These are phyloP conservation scores for Ciona savignyi DNA, from an alignment of 23 tunicate species.

Conservation along the genomic window DNA sequence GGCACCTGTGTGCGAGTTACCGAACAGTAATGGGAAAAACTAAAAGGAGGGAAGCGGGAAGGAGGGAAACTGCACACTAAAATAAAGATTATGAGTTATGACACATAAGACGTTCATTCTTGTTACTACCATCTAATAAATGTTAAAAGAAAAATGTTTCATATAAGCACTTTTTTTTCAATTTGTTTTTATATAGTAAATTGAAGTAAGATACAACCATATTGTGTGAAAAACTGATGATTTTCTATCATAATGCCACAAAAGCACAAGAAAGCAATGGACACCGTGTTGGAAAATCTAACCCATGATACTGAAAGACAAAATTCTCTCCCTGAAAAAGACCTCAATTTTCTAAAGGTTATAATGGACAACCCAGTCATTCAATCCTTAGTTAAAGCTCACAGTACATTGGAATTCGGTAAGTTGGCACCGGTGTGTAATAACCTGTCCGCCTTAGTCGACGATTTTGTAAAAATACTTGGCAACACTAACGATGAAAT, in stretches of 20 bases:
- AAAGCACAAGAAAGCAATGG: neutral
- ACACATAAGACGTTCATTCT: no score
- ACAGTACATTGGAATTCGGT: slow-evolving; percentile 19
- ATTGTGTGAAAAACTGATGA: no score
- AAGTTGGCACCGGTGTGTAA: neutral
- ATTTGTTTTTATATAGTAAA: no score
- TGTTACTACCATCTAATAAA: no score
- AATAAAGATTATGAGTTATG: no score
- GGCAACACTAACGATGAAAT: neutral
- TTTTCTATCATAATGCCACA: neutral
- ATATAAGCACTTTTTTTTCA: no score
- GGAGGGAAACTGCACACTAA: no score
- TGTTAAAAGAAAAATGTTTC: no score
- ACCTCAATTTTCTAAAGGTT: slow-evolving; percentile 21
- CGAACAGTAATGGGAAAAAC: no score
- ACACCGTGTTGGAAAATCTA: neutral
- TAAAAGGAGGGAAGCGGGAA: no score
- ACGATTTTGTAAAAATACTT: neutral
- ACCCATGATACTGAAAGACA: neutral
- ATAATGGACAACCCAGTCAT: slow-evolving; percentile 51
- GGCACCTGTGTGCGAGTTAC: no score
- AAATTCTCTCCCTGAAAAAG: slow-evolving; percentile 2
- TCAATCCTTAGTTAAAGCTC: slow-evolving; percentile 55
- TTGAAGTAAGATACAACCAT: no score
- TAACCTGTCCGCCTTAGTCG: slow-evolving; percentile 14